phyloP scores from a whole-genome alignment of 2,888 invertebrate species.

The Maniola hyperantus region DNA sequence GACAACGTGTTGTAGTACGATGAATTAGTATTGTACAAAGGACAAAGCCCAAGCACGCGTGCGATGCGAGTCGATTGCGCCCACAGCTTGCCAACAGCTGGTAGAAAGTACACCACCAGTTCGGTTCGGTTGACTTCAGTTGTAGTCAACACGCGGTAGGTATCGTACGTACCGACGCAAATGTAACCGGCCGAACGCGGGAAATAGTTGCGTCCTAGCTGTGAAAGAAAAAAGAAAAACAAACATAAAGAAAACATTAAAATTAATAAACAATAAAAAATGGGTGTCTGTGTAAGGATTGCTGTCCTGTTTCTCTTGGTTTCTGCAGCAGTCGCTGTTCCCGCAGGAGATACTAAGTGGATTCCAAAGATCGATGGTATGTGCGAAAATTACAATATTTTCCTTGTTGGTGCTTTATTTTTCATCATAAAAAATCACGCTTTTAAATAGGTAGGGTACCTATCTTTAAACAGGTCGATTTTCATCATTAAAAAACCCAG shows the following conservation, averaged over 20 bases:
- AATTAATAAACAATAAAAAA: conserved; percentile 50
- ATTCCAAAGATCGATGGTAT: conserved; percentile 62
- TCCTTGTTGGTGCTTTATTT: not conserved
- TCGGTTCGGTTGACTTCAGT: conserved; percentile 57
- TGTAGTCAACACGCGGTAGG: conserved; percentile 60
- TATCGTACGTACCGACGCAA: conserved; percentile 68
- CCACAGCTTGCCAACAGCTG: conserved; percentile 60
- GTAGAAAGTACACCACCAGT: conserved; percentile 71
- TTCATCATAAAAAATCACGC: not conserved
- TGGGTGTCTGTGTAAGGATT: conserved; percentile 78
- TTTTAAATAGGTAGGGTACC: too few relatives aligned
- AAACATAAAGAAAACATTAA: conserved; percentile 39
- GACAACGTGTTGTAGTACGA: not conserved
- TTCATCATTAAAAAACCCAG: not conserved
- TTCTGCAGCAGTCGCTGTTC: conserved; percentile 66
- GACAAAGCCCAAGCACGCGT: conserved; percentile 45
- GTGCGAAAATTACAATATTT: conserved; percentile 36
- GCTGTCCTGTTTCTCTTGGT: conserved; percentile 64
- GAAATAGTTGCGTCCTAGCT: conserved; percentile 74
- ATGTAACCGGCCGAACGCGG: conserved; percentile 75
- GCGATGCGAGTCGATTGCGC: conserved; percentile 54
- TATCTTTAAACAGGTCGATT: not conserved
- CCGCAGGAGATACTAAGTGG: conserved; percentile 58
- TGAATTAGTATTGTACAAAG: conserved; percentile 15
- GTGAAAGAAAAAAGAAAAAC: conserved; percentile 48